Conservation (phyloP, 2,888 invertebrate species). For the Dasypogon diadema region DNA sequence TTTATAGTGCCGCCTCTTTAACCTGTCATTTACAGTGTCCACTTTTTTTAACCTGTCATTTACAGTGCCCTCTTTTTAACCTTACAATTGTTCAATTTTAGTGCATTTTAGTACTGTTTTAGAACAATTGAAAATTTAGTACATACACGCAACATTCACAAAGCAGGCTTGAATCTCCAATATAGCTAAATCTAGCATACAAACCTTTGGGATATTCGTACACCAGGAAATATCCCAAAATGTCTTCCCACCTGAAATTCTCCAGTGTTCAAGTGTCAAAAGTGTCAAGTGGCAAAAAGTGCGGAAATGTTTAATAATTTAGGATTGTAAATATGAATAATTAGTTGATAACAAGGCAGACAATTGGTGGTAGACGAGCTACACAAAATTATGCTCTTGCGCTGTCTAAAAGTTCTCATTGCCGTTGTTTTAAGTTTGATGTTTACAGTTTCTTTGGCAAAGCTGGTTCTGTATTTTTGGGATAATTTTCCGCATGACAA, state of each 20-base stretch:
- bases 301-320: slow-evolving; percentile 10
- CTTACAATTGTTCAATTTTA: no score
- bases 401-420: slow-evolving; percentile 68
- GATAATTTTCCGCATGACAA: slow-evolving; percentile 60
- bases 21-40: no score
- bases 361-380: slow-evolving; percentile 10
- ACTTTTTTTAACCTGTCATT: no score
- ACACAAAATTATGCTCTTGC: slow-evolving; percentile 63
- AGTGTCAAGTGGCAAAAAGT: neutral
- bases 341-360: neutral
- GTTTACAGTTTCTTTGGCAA: slow-evolving; percentile 69
- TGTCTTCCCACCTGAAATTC: slow-evolving; percentile 21
- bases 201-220: no score
- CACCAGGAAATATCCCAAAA: neutral
- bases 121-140: no score
- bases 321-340: neutral
- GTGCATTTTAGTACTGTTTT: no score
- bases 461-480: slow-evolving; percentile 69
- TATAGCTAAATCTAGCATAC: no score
- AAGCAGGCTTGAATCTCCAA: no score
- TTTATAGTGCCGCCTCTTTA: no score
- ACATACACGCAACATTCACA: no score
- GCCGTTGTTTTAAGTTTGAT: slow-evolving; percentile 70
- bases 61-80: no score
- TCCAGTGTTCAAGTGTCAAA: slow-evolving; percentile 39